Conservation (phyloP, 2,797 vertebrate species). For the Microhierax caerulescens region DNA sequence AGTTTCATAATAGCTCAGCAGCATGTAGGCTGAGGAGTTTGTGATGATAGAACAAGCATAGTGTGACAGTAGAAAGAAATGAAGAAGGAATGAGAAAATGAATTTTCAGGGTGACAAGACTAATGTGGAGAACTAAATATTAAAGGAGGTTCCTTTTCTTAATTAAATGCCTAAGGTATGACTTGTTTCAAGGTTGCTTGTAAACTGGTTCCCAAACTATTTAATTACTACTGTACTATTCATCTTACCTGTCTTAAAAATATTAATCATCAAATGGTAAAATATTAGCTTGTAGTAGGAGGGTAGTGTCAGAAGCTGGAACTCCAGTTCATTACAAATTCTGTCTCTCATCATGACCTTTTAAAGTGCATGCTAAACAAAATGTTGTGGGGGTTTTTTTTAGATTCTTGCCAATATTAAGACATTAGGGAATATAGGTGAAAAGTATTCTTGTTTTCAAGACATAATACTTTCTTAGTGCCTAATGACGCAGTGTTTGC, state of each 20-base stretch:
- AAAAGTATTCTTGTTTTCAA: background rate
- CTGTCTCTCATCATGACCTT: background rate
- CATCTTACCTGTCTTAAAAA: constrained; percentile 28
- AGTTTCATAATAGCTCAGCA: background rate
- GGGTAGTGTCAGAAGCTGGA: constrained; percentile 20
- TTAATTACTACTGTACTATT: constrained; percentile 41
- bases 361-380: background rate
- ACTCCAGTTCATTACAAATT: constrained; percentile 16
- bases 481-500: background rate
- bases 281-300: constrained; percentile 19
- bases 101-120: background rate
- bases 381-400: background rate
- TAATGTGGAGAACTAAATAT: constrained; percentile 17
- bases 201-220: constrained; percentile 50
- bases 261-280: constrained; percentile 59
- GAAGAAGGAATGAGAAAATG: constrained; percentile 22
- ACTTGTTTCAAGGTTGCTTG: constrained; percentile 16
- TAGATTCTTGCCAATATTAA: background rate
- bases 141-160: constrained; percentile 32
- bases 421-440: background rate
- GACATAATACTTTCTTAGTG: background rate
- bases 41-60: background rate
- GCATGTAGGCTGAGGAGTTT: background rate
- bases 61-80: background rate
- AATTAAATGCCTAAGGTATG: constrained; percentile 50